A percentile compares a stretch with the other conserved stretches of the same genome.
Conservation (phyloP, 1,140 invertebrate genomes). For the Apis mellifera region Amel_HAv3.1 CM009938.2:444501-445000, state of each 20-base stretch:
- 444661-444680: slow-evolving; percentile 49
- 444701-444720: slow-evolving; percentile 25
- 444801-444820: background rate
- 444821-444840: background rate
- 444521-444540: too few species aligned
- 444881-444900: background rate
- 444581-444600: slow-evolving; percentile 12
- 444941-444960: too few species aligned
- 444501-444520: background rate
- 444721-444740: slow-evolving; percentile 42
- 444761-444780: slow-evolving; percentile 24
- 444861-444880: too few species aligned
- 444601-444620: slow-evolving; percentile 5
- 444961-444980: too few species aligned
- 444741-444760: slow-evolving; percentile 30
- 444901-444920: too few species aligned
- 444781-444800: slow-evolving; percentile 22
- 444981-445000: too few species aligned
- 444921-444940: too few species aligned
- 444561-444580: background rate
- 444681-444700: slow-evolving; percentile 48
- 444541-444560: background rate
- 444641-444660: slow-evolving; percentile 30
- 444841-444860: background rate
- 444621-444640: slow-evolving; percentile 6